Conservation (phyloP, 2,113 vertebrate species). For the Colinus virginianus region DNA sequence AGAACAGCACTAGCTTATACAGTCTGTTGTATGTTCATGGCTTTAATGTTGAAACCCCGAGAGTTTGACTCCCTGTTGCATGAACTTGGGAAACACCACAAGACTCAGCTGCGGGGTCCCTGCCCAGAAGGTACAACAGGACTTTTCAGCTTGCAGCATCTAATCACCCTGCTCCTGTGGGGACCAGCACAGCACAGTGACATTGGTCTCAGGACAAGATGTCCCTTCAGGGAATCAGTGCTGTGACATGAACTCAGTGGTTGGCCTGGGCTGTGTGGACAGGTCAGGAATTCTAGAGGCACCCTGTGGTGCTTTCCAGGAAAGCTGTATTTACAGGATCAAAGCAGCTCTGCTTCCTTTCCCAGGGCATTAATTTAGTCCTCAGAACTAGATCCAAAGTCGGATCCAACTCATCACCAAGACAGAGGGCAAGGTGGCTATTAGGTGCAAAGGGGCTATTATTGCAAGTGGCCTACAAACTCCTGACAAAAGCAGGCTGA, state of each 20-base stretch:
- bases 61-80: background rate
- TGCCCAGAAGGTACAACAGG: background rate
- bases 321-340: background rate
- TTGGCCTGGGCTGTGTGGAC: background rate
- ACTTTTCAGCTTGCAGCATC: background rate
- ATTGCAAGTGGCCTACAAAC: background rate
- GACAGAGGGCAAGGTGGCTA: background rate
- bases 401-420: background rate
- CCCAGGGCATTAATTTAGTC: background rate
- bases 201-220: background rate
- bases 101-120: background rate
- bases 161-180: fast-evolving
- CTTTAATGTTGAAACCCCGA: background rate
- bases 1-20: background rate
- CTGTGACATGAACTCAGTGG: fast-evolving
- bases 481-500: background rate
- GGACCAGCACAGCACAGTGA: background rate
- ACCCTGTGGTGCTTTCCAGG: background rate
- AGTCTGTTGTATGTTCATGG: fast-evolving
- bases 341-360: background rate
- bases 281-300: background rate
- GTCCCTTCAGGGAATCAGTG: fast-evolving
- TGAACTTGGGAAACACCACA: fast-evolving
- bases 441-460: background rate
- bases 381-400: background rate